Conservation (phyloP, 1,140 invertebrate species). For the Megathymus violae region DNA sequence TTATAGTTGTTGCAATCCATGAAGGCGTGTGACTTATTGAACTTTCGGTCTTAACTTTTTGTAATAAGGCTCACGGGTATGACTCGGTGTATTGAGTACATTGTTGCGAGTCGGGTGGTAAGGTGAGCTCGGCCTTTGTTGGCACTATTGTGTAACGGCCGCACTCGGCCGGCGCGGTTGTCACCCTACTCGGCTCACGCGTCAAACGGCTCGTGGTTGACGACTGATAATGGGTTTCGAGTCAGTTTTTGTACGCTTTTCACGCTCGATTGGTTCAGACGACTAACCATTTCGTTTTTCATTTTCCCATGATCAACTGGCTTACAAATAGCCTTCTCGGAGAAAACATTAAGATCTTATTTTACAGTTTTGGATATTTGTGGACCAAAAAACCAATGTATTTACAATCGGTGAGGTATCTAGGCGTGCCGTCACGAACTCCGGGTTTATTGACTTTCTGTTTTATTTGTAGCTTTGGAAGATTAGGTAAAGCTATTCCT, state of each 20-base stretch:
- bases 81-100: slow-evolving; percentile 40
- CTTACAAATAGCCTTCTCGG: neutral
- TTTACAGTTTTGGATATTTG: no score
- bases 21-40: neutral
- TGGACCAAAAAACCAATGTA: no score
- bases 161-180: slow-evolving; percentile 55
- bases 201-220: slow-evolving; percentile 35
- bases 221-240: slow-evolving; percentile 31
- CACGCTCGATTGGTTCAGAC: slow-evolving; percentile 31
- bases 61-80: slow-evolving; percentile 18
- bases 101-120: slow-evolving; percentile 41
- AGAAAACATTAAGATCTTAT: neutral
- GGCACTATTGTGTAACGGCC: slow-evolving; percentile 57
- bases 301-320: slow-evolving; percentile 3
- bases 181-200: slow-evolving; percentile 47
- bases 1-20: slow-evolving; percentile 45
- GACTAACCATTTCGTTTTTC: slow-evolving; percentile 18
- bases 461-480: no score
- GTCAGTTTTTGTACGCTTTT: slow-evolving; percentile 30
- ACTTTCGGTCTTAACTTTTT: neutral
- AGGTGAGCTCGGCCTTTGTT: slow-evolving; percentile 55
- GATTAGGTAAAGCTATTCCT: no score
- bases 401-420: no score
- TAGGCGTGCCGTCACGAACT: no score
- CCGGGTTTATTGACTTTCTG: no score